Evolutionary conservation across 2,113 vertebrate species (phyloP).

Genomic region (Nicator chloris): DNA sequence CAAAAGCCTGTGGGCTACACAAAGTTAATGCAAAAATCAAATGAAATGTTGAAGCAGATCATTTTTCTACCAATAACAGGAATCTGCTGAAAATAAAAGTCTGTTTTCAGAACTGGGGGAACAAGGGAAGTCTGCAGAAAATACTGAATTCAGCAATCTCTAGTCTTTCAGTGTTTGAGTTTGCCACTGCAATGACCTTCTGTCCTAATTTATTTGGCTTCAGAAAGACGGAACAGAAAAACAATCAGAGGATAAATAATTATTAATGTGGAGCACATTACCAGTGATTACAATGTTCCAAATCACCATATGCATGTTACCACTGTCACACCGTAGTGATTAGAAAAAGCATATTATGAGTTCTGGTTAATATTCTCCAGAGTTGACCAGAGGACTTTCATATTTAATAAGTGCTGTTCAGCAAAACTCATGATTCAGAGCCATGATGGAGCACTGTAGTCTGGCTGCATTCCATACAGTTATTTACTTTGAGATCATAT

Average conservation of each 20-base stretch:
- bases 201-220: neutral
- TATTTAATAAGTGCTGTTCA: neutral
- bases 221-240: neutral
- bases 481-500: neutral
- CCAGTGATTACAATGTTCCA: neutral
- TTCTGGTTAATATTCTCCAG: neutral
- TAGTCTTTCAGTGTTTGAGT: neutral
- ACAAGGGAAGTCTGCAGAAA: neutral
- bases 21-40: neutral
- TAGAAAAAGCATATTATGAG: neutral
- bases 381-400: neutral
- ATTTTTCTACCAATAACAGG: neutral
- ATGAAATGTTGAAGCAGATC: neutral
- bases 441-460: neutral
- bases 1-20: neutral
- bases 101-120: neutral
- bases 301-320: neutral
- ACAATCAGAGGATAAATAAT: neutral
- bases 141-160: neutral
- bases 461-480: neutral
- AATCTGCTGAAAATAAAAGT: neutral
- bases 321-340: neutral
- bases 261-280: neutral
- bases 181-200: neutral
- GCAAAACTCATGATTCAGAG: neutral